Conservation (phyloP, 2,888 invertebrate genomes). For the Zygaena filipendulae region DNA sequence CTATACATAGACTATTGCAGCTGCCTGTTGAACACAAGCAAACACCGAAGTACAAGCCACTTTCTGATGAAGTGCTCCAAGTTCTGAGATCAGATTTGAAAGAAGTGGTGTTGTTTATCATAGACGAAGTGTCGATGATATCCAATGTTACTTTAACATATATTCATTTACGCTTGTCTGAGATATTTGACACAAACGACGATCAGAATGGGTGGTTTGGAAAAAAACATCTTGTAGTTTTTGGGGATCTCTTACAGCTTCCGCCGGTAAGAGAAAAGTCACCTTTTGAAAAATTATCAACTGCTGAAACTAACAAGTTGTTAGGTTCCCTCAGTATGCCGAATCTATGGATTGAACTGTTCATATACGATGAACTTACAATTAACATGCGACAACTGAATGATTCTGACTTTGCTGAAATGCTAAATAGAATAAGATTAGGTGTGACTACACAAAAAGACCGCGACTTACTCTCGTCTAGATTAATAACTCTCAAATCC, state of each 20-base stretch:
- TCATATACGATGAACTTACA: no score
- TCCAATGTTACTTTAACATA: conserved; percentile 19
- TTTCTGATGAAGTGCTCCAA: conserved; percentile 20
- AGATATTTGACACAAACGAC: conserved; percentile 22
- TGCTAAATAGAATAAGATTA: conserved; percentile 22
- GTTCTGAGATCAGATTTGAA: conserved; percentile 20
- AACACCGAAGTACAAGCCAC: conserved; percentile 21
- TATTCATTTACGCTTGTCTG: conserved; percentile 15
- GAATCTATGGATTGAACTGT: conserved; percentile 21
- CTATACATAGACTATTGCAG: conserved; percentile 15
- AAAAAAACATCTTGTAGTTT: conserved; percentile 20
- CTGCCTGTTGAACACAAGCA: conserved; percentile 23
- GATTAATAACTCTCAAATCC: conserved; percentile 12
- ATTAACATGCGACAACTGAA: conserved; percentile 14
- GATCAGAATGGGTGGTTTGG: conserved; percentile 25
- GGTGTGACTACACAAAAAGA: conserved; percentile 13
- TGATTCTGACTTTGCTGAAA: conserved; percentile 21
- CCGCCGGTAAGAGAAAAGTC: conserved; percentile 23
- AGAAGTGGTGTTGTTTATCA: conserved; percentile 21
- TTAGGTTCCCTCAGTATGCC: conserved; percentile 16
- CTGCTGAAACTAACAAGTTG: conserved; percentile 17
- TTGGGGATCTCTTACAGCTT: conserved; percentile 28
- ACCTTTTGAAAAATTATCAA: conserved; percentile 19
- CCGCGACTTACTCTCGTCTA: conserved; percentile 16
- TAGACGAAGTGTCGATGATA: conserved; percentile 21